Percentiles rank a stretch among this genome's conserved stretches.
phyloP scores from a whole-genome alignment of 1,140 invertebrate species.

The Halictus rubicundus region DNA sequence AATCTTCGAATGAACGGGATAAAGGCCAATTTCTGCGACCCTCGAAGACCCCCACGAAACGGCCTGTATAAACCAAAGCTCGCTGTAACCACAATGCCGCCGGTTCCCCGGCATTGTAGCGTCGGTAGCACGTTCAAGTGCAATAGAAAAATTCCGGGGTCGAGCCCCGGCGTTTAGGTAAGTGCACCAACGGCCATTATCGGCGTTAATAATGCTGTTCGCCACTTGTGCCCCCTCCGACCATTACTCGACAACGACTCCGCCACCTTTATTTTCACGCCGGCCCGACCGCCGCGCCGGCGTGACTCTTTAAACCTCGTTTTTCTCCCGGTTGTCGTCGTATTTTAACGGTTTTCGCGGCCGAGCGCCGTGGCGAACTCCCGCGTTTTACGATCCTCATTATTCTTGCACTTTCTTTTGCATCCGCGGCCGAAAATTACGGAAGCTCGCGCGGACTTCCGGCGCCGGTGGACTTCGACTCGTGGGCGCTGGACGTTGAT shows the following conservation, averaged over 20 bases:
- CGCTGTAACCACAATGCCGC: constrained; percentile 12
- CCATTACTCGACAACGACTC: constrained; percentile 40
- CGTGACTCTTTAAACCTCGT: constrained; percentile 7
- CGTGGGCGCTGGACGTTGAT: background rate
- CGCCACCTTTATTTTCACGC: constrained; percentile 26
- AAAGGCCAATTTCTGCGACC: background rate
- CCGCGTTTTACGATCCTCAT: constrained; percentile 32
- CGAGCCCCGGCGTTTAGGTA: constrained; percentile 61
- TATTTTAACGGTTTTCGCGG: constrained; percentile 33
- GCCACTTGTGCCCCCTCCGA: constrained; percentile 26
- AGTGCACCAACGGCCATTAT: constrained; percentile 66
- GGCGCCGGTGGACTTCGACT: background rate
- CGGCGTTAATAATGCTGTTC: constrained; percentile 59
- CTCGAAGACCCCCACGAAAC: constrained; percentile 7
- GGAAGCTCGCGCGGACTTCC: background rate
- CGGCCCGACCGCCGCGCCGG: too few relatives aligned
- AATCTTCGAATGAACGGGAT: too few relatives aligned
- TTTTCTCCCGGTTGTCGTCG: background rate
- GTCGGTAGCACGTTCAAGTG: constrained; percentile 16
- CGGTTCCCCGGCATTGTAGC: constrained; percentile 20
- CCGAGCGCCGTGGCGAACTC: background rate
- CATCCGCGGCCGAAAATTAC: background rate
- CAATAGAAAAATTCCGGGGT: constrained; percentile 27
- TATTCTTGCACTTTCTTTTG: constrained; percentile 11
- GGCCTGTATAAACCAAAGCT: background rate